These are phyloP conservation scores for Heliopora coerulea DNA, from an alignment of 92 coral and sea anemone genomes.

Conservation along the genomic window DNA sequence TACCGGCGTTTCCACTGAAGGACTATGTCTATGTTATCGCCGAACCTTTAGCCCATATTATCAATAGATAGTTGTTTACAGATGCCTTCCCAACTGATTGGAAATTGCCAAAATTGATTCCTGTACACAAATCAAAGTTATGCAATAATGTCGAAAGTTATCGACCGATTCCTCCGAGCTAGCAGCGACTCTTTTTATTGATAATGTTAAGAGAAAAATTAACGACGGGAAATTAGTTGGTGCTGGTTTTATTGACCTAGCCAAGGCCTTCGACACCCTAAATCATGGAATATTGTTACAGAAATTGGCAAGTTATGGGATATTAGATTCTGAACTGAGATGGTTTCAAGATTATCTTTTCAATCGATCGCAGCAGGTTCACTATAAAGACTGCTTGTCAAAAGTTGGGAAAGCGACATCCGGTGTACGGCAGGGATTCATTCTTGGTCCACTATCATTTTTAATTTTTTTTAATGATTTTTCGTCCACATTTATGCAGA, in stretches of 20 bases:
- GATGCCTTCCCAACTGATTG: constrained; percentile 4
- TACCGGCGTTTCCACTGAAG: no score
- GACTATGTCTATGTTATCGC: no score
- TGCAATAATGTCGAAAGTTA: not conserved
- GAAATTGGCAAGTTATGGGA: not conserved
- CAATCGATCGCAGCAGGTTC: constrained; percentile 17
- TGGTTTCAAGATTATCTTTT: constrained; percentile 27
- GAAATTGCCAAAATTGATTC: constrained; percentile 19
- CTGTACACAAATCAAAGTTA: not conserved
- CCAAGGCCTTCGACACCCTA: constrained; percentile 34
- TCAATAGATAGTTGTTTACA: not conserved
- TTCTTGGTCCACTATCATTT: constrained; percentile 45
- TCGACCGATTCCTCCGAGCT: not conserved
- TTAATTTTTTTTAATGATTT: not conserved
- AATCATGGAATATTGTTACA: constrained; percentile 2
- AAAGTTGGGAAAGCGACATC: constrained; percentile 2
- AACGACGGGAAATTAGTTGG: constrained; percentile 36
- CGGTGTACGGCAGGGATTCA: constrained; percentile 43
- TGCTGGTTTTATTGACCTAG: constrained; percentile 34
- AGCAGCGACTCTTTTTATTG: constrained; percentile 30
- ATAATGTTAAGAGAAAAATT: constrained; percentile 25
- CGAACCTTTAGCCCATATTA: not conserved
- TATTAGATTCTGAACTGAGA: not conserved
- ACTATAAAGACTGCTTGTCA: not conserved
- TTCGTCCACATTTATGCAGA: constrained; percentile 18